These are phyloP conservation scores for Trilocha varians DNA, from an alignment of 2,888 invertebrate species.

Conservation along the genomic window DNA sequence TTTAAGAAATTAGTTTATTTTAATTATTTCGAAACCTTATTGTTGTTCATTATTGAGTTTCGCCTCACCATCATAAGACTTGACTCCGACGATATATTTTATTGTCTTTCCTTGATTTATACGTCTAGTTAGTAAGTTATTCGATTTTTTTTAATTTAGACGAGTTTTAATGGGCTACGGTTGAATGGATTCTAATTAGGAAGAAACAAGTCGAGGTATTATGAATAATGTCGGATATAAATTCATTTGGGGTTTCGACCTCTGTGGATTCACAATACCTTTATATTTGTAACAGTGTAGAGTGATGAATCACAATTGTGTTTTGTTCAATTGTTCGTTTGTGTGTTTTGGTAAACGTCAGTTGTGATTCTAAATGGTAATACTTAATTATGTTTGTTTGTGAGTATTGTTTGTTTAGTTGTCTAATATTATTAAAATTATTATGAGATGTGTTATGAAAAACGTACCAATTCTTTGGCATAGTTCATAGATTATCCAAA, in stretches of 20 bases:
- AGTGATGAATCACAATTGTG: neutral
- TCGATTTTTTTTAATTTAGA: conserved; percentile 72
- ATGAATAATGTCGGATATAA: conserved; percentile 69
- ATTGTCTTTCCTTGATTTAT: conserved; percentile 71
- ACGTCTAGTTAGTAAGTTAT: conserved; percentile 72
- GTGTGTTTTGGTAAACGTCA: neutral
- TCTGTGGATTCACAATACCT: neutral
- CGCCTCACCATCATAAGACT: conserved; percentile 29
- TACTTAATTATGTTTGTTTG: too few relatives aligned
- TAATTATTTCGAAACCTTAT: conserved; percentile 64
- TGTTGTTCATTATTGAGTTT: conserved; percentile 63
- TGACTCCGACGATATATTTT: conserved; percentile 66
- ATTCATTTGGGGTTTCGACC: conserved; percentile 32
- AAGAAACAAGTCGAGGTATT: conserved; percentile 59
- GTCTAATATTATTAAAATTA: too few relatives aligned
- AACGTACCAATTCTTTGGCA: too few relatives aligned
- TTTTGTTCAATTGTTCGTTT: neutral
- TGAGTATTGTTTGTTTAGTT: too few relatives aligned
- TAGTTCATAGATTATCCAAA: too few relatives aligned
- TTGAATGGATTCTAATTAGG: conserved; percentile 72
- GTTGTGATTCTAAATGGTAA: too few relatives aligned
- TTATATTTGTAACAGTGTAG: neutral
- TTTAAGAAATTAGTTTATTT: conserved; percentile 69
- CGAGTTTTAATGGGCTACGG: conserved; percentile 67
- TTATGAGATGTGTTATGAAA: too few relatives aligned